Percentiles rank a stretch among this genome's conserved stretches.
Evolutionary conservation across 2,797 vertebrate genomes (phyloP).

Genomic region (Halcyon badia): DNA sequence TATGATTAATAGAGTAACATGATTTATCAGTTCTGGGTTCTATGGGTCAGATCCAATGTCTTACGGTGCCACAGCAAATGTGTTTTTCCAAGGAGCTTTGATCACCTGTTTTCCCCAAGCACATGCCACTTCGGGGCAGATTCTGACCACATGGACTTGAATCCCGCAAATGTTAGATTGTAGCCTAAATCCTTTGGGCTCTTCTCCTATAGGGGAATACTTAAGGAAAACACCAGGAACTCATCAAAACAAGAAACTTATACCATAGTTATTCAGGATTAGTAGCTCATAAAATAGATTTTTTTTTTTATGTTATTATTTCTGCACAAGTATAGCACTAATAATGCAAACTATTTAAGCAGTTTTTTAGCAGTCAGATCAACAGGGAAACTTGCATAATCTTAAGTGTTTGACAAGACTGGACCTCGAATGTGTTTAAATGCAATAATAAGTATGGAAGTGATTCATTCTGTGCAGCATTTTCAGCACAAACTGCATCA

Average conservation of each 20-base stretch:
- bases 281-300: not conserved
- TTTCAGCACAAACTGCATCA: conserved; percentile 59
- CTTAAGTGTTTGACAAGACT: not conserved
- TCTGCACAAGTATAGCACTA: not conserved
- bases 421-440: not conserved
- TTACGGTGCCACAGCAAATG: not conserved
- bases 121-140: not conserved
- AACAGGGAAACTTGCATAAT: conserved; percentile 29
- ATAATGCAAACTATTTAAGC: conserved; percentile 48
- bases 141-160: not conserved
- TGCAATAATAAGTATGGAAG: not conserved
- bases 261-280: not conserved
- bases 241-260: not conserved
- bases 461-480: conserved; percentile 10
- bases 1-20: not conserved
- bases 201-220: not conserved
- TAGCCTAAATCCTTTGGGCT: not conserved
- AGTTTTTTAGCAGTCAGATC: conserved; percentile 26
- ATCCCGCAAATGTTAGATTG: not conserved
- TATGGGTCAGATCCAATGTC: not conserved
- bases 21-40: not conserved
- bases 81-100: not conserved
- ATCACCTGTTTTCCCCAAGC: not conserved
- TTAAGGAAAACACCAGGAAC: not conserved
- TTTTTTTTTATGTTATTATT: not conserved